Base-by-base conservation (phyloP, 2,888 invertebrate genomes). In the Strigamia transsilvanica region DNA sequence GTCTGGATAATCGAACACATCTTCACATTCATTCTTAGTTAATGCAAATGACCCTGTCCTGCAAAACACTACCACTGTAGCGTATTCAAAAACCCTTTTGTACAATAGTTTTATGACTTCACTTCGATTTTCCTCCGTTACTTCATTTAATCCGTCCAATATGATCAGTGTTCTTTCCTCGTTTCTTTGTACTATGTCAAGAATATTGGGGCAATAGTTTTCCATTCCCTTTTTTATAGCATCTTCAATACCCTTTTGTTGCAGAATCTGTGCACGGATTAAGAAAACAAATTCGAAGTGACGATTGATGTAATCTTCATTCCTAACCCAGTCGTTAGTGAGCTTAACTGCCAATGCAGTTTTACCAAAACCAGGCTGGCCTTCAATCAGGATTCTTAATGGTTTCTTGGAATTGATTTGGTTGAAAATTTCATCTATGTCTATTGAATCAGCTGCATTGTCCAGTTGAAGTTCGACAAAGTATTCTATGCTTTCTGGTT, bases 331-430 rank as follows among this genome's bases (percentile, higher is more conserved):
- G 51, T 51, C 51, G n/a, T n/a, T 18, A 4, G 51, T 18, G 4
- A 51, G 18, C 18, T 51, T 51, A 6, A 4, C 18, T 15, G 51
- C 51, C n/a, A 51, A 7, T 18, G 51, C 18, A 5, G 51, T 51
- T 51, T 51, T 51, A 18, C 51, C 51, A n/a, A n/a, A 51, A 15
- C 51, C 51, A 51, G 51, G 51, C 18, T 51, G 51, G 51, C 51
- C 18, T 7, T 51, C 51, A 7, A 51, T 51, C n/a, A 51, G 18
- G 2, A 51, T 51, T 18, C 51, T 51, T 7, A 51, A n/a, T 51
- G n/a, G 51, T 18, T 51, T 51, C 7, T 51, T 51, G 51, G 51
- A 51, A n/a, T 51, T n/a, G 4, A 51, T 18, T 18, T n/a, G 6
- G 13, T 51, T 6, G 18, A 51, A 51, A 51, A 51, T 51, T 15